Evolutionary conservation across 2,888 invertebrate species (phyloP).

Genomic region (Caenorhabditis zanzibari): DNA sequence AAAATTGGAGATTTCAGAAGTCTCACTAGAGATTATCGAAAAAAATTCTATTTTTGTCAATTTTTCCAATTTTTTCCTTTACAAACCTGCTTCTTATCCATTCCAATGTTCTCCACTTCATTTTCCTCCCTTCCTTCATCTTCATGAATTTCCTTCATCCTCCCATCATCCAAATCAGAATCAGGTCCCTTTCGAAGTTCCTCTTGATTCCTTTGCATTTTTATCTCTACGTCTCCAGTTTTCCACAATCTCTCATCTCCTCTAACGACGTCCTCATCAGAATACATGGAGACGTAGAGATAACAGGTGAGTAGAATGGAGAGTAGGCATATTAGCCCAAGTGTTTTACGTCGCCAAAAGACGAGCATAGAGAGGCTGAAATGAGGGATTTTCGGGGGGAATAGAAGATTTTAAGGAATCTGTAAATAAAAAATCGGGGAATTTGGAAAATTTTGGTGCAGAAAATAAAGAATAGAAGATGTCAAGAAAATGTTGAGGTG

Average conservation of each 20-base stretch:
- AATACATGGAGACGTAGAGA: conserved; percentile 60
- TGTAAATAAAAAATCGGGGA: too few species aligned
- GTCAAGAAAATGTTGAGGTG: too few species aligned
- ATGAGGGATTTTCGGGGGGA: neutral
- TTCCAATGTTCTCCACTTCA: neutral
- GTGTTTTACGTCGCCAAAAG: conserved; percentile 43
- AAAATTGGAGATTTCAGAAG: too few species aligned
- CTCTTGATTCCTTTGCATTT: neutral
- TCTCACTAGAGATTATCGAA: too few species aligned
- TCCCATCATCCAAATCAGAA: neutral
- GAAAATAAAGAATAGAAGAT: too few species aligned
- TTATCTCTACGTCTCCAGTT: conserved; percentile 10
- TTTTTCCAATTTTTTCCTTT: neutral
- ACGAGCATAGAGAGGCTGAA: conserved; percentile 20
- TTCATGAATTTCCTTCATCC: conserved; percentile 6
- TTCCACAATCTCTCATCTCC: conserved; percentile 17
- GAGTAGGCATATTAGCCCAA: conserved; percentile 28
- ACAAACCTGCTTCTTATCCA: conserved; percentile 43
- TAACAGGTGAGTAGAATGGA: conserved; percentile 53
- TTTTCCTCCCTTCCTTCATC: neutral
- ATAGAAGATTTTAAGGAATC: too few species aligned
- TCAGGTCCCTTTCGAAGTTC: conserved; percentile 4
- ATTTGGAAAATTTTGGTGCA: too few species aligned
- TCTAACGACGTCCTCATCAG: conserved; percentile 13
- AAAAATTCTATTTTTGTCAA: too few species aligned